Conservation (phyloP, 2,113 vertebrate genomes). For the Anolis sagrei region DNA sequence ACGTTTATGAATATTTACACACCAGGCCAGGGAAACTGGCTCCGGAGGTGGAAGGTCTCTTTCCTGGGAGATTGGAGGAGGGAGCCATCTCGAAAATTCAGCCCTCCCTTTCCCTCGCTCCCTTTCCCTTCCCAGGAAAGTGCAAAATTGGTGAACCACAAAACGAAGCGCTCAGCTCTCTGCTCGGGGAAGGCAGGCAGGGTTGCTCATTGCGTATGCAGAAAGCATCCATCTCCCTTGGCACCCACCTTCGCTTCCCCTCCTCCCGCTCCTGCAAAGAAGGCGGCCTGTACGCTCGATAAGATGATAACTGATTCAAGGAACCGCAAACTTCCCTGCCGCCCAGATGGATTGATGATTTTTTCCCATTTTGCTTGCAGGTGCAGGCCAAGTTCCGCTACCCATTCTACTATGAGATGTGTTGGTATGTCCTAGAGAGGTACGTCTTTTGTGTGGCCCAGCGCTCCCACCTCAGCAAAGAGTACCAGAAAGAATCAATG, state of each 20-base stretch:
- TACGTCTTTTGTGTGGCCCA: slow-evolving; percentile 93
- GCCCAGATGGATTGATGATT: slow-evolving; percentile 47
- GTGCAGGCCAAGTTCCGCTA: slow-evolving; percentile 97
- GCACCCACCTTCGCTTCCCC: slow-evolving; percentile 56
- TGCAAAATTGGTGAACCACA: slow-evolving; percentile 65
- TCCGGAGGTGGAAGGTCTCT: too few relatives aligned
- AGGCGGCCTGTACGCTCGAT: slow-evolving; percentile 65
- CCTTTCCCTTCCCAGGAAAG: slow-evolving; percentile 45
- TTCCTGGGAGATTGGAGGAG: slow-evolving; percentile 17
- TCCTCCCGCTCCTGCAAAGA: slow-evolving; percentile 32
- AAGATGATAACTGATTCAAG: slow-evolving; percentile 52
- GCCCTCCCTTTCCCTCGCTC: slow-evolving; percentile 49
- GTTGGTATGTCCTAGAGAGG: slow-evolving; percentile 98
- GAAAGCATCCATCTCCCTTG: slow-evolving; percentile 55
- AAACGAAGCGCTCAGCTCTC: slow-evolving; percentile 48
- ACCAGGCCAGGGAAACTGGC: background rate
- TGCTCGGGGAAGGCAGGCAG: slow-evolving; percentile 51
- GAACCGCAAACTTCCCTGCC: slow-evolving; percentile 53
- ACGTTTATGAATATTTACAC: slow-evolving; percentile 39
- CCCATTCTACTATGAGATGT: slow-evolving; percentile 98
- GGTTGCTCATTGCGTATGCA: slow-evolving; percentile 73
- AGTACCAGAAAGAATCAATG: slow-evolving; percentile 84
- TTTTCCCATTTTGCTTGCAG: slow-evolving; percentile 73
- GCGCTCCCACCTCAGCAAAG: slow-evolving; percentile 88
- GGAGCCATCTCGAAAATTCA: slow-evolving; percentile 48